Evolutionary conservation across 1,140 invertebrate genomes (phyloP).

Genomic region (Orchestia grillus): DNA sequence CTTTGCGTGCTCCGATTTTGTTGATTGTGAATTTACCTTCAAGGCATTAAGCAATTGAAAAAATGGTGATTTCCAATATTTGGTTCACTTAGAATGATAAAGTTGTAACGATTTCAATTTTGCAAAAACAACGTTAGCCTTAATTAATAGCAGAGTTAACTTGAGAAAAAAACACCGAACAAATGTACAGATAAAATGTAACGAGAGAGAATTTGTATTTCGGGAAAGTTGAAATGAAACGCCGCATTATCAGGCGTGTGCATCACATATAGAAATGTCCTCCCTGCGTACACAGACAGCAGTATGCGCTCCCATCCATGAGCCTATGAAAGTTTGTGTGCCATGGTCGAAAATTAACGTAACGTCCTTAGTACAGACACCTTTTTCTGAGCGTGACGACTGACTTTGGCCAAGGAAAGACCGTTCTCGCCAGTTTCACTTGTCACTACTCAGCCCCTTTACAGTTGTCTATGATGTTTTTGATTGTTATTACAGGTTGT

Average conservation of each 20-base stretch:
- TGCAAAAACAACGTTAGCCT: background rate
- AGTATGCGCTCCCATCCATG: background rate
- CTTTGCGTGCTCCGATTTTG: background rate
- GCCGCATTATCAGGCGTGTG: background rate
- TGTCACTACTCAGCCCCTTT: background rate
- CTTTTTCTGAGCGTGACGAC: background rate
- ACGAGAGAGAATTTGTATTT: background rate
- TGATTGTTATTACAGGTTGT: conserved; percentile 49
- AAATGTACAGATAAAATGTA: background rate
- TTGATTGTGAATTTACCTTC: background rate
- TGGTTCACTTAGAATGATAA: too few relatives aligned
- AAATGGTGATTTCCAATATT: background rate
- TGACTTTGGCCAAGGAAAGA: background rate
- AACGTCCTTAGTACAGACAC: background rate
- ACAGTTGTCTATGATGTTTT: conserved; percentile 51
- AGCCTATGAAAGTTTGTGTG: background rate
- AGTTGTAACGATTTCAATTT: too few relatives aligned
- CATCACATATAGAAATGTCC: background rate
- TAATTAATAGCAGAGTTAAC: background rate
- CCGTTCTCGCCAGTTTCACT: background rate
- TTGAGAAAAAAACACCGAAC: background rate
- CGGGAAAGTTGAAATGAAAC: background rate
- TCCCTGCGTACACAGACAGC: background rate
- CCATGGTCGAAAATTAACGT: background rate
- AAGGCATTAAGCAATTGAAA: background rate